Percentiles rank a stretch among this genome's conserved stretches.
Evolutionary conservation across 2,797 vertebrate species (phyloP).

Genomic region (Dendrocincla tyrannina): DNA sequence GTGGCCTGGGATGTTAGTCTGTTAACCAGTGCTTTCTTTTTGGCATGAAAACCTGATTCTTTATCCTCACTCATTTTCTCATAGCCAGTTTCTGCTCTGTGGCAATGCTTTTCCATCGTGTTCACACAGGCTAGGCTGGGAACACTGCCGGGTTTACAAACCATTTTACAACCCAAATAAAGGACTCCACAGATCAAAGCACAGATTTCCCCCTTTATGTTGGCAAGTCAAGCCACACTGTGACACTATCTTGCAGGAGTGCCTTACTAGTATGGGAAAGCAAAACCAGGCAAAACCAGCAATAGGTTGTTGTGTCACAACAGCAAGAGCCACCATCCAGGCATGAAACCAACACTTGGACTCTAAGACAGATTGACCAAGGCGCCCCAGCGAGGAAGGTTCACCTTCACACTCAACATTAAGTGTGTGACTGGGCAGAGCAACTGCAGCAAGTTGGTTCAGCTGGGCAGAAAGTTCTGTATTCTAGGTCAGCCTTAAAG

Average conservation of each 20-base stretch:
- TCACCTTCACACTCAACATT: neutral
- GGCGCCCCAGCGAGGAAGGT: neutral
- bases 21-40: neutral
- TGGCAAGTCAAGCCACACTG: neutral
- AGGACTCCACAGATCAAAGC: neutral
- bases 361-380: neutral
- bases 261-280: neutral
- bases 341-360: neutral
- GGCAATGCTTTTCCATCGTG: neutral
- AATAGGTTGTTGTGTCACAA: neutral
- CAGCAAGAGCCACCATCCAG: neutral
- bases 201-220: neutral
- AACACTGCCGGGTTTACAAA: neutral
- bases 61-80: neutral
- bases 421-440: neutral
- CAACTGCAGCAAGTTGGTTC: neutral
- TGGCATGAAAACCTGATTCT: neutral
- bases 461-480: neutral
- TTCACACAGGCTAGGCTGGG: neutral
- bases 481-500: neutral
- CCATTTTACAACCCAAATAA: neutral
- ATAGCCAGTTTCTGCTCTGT: neutral
- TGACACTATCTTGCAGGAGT: neutral
- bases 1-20: neutral
- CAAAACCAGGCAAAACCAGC: neutral